Percentiles rank a stretch among this genome's conserved stretches.
Evolutionary conservation across 2,888 invertebrate species (phyloP).

Genomic region (Nomada fucata): DNA sequence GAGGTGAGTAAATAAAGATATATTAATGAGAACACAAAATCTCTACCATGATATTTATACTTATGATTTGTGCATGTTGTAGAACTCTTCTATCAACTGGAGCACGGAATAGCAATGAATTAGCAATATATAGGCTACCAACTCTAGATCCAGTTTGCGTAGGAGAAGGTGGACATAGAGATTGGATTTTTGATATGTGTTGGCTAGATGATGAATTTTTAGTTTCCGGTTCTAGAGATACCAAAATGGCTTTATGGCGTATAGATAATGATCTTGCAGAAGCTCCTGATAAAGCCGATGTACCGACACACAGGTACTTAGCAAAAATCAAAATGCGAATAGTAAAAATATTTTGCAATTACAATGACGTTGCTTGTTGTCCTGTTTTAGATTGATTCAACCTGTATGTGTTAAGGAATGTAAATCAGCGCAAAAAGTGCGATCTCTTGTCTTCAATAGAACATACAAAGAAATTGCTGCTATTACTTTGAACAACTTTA

Average conservation of each 20-base stretch:
- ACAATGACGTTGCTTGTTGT: constrained; percentile 8
- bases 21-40: background rate
- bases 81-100: constrained; percentile 95
- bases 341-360: background rate
- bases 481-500: constrained; percentile 95
- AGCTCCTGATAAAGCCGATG: constrained; percentile 84
- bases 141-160: constrained; percentile 97
- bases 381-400: constrained; percentile 77
- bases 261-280: constrained; percentile 86
- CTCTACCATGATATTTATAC: background rate
- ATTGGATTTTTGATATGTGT: constrained; percentile 97
- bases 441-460: constrained; percentile 95
- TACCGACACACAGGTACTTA: constrained; percentile 84
- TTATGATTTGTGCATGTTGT: constrained; percentile 42
- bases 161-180: constrained; percentile 95
- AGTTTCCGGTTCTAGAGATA: constrained; percentile 96
- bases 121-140: constrained; percentile 96
- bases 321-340: constrained; percentile 6
- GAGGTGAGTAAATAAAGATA: constrained; percentile 72
- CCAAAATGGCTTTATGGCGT: constrained; percentile 95
- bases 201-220: constrained; percentile 98
- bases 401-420: constrained; percentile 92
- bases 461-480: constrained; percentile 95
- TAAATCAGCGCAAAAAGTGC: constrained; percentile 91
- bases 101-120: constrained; percentile 95